Base-by-base conservation (phyloP, 1,140 invertebrate genomes). In the Ostrea denselamellosa region DNA sequence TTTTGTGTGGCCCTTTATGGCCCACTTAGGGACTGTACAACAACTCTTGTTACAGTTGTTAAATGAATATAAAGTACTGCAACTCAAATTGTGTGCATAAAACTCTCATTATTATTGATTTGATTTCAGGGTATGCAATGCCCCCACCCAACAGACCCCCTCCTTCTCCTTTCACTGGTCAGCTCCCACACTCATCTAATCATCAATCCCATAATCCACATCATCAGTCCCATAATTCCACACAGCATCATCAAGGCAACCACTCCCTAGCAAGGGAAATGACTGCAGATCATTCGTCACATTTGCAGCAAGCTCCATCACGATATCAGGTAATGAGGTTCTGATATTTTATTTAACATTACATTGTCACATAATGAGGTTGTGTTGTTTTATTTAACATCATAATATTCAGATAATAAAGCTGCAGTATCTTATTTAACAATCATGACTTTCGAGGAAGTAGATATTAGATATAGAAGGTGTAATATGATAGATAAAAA, bases 211-310 rank as follows among this genome's bases (percentile, higher is more conserved):
- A 83, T 83, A 65, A 83, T 62, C 10, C 56, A 65, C 12, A 56
- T 56, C 56, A 77, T 44, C 52, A 28, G 34, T 22, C 71, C 86
- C 52, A 86, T n/a, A 65, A 34, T 77, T 34, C 68, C 68, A 77
- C 68, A 28, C 68, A 9, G 28, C 25, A 77, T 28, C 10, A 17
- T 12, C 68, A 77, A 28, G 28, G 22, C 12, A 28, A 77, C 68
- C 68, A 77, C 28, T 25, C 68, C 14, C 14, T 77, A 14, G 90
- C 91, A 90, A 92, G 92, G 89, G 91, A 91, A 34, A 85, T 89
- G 83, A 92, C 92, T 89, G 91, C 92, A 54, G 87, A 89, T 85
- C 88, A 89, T 54, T 34, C 56, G 7, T 25, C 68, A 25, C 68
- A 28, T 12, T 10, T 34, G 28, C 68, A 77, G 28, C 53, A 52